Evolutionary conservation across 2,888 invertebrate species (phyloP), one percentile per base, ranked within the genome.

Genomic region (Spodoptera exigua): DNA sequence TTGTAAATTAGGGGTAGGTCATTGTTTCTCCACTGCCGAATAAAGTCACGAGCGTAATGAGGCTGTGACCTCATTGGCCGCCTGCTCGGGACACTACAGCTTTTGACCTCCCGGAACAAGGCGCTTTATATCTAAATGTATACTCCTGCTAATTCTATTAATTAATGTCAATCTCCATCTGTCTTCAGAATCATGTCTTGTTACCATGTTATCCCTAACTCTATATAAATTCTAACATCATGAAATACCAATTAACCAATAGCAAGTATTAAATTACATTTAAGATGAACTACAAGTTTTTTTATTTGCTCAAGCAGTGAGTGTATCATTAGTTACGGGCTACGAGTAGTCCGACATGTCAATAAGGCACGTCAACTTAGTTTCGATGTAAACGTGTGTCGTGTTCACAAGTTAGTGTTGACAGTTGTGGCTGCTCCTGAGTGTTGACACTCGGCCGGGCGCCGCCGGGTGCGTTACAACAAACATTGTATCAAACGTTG

Each of bases 1-100:
- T 89, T 84, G 80, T 78, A 90, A 90, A 91, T 93, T 92, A 90
- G 92, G 91, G 89, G 61, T 69, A 27, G 27, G 7, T 74, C 69
- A 79, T 84, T 84, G 76, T 83, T 78, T 78, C 72, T 52, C 41
- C 56, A 71, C 54, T 67, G 62, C 63, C 61, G 69, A 70, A 65
- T 76, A 61, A 70, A 74, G 71, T 70, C 64, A 58, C 35, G 40
- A 39, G 52, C 65, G 70, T 67, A 79, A 78, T 64, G 61, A 76
- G 75, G 70, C 66, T 70, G 64, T 68, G 74, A 73, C 78, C 67
- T 70, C 65, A 86, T 82, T 83, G 83, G 84, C 62, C 63, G 58
- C 14, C 17, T 17, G 47, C 35, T 44, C n/a, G 17, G 3, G n/a
- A 12, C n/a, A 34, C 27, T 3, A 27, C 36, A 32, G 1, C 11